Evolutionary conservation across 2,888 invertebrate species (phyloP), one percentile per base, ranked within the genome.

Genomic region (Lissocephala sabroskyi): DNA sequence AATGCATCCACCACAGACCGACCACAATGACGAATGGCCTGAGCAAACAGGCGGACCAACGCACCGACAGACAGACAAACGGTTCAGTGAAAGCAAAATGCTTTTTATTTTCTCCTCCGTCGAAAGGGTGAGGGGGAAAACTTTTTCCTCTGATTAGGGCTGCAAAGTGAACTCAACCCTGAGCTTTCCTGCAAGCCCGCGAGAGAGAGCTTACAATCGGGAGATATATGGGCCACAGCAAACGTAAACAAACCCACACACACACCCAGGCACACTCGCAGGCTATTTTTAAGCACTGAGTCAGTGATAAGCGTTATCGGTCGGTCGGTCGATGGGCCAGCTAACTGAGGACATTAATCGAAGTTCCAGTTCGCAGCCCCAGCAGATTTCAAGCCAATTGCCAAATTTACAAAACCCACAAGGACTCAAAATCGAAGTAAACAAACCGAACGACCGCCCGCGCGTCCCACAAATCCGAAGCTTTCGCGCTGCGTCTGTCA

Each of bases 191-290:
- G 42, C 14, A 30, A 7, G 26, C 7, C 7, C 10, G 35, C n/a
- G 10, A 2, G 28, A 19, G 28, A 42, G 45, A 51, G 45, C 41
- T 73, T 68, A 73, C 65, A 73, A 68, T 59, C 48, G 11, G 42
- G 52, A 43, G 13, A 36, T 58, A 35, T 60, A 57, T 62, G 58
- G 60, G 59, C 65, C 74, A 66, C 57, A 71, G 61, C 75, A 63
- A 76, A 68, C 59, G 71, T 71, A 71, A 71, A 71, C 76, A 71
- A 30, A 11, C 26, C 35, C 32, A 35, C 17, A 45, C 28, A 28
- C 3, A 11, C 29, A 42, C 13, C 16, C 13, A 43, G 10, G 10
- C 9, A n/a, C 9, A 39, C 3, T 19, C n/a, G n/a, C 17, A 36
- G 18, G 35, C 45, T 14, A 18, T 48, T 45, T 56, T 54, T 62